Evolutionary conservation across 2,113 vertebrate species (phyloP), one percentile per base, ranked within the genome.

Genomic region (Todiramphus chloris): DNA sequence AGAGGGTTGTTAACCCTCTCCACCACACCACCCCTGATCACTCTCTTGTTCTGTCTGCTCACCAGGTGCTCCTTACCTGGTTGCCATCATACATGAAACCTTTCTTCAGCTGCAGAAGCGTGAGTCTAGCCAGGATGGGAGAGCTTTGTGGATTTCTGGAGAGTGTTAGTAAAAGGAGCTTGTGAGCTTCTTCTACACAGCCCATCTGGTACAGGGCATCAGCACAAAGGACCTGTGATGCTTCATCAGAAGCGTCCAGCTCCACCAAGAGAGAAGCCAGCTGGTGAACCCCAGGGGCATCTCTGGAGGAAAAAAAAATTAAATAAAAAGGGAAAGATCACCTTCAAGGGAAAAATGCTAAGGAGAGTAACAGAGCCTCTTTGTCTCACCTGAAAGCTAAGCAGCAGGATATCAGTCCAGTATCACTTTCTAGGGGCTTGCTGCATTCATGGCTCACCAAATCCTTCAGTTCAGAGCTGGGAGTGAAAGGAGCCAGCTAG

Each of bases 131-230:
- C 84, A 99, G 97, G 48, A 99, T 87, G 0, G 99, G 97, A 23
- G 98, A 97, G 0, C 98, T 97, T 16, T 98, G 98, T 63, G 98
- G 95, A n/a, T 95, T 97, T 73, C 44, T 97, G 51, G 96, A 96
- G 30, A 98, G 96, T 23, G 98, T 97, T 5, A 98, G 93, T 21
- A 98, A 96, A 24, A 99, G 98, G 20, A 98, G 85, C 91, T 98
- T 97, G 90, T 99, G 98, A 72, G 99, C 98, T 15, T 99, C 99
- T 13, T 99, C 99, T 74, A 97, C 97, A 16, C 97, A 97, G 28
- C 98, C 98, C 84, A 99, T 98, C 93, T 98, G 98, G 96, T 99
- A 99, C 83, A 99, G 97, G 39, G 99, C 98, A 13, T 99, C 99
- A 5, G 99, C 99, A 16, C 97, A 98, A 67, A 99, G 98, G 86